Percentiles rank a stretch among this genome's conserved stretches.
Evolutionary conservation across 2,113 vertebrate genomes (phyloP).

Genomic region (Lutjanus erythropterus): DNA sequence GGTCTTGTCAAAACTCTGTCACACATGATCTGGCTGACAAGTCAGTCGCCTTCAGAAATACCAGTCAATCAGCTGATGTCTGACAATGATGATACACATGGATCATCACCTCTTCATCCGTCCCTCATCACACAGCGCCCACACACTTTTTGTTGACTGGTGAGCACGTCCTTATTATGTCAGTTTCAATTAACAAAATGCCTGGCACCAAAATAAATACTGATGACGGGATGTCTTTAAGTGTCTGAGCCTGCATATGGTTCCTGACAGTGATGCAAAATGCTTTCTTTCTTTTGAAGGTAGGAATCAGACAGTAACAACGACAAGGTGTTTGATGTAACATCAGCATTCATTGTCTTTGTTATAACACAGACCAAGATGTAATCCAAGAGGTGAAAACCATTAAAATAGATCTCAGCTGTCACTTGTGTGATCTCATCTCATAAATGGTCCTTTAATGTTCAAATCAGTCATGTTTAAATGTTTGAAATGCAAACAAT

Average conservation of each 20-base stretch:
- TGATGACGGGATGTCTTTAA: background rate
- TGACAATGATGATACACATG: background rate
- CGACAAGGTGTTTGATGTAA: background rate
- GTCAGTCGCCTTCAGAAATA: background rate
- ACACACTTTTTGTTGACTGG: background rate
- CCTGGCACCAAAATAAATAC: background rate
- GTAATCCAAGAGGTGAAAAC: background rate
- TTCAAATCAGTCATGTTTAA: background rate
- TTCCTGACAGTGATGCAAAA: background rate
- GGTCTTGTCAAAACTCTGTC: background rate
- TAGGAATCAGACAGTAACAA: background rate
- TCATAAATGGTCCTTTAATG: background rate
- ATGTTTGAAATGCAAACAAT: background rate
- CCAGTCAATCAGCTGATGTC: background rate
- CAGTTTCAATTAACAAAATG: background rate
- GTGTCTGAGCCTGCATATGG: background rate
- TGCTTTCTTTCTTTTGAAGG: background rate
- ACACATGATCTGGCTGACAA: background rate
- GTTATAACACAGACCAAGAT: background rate
- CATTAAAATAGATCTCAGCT: background rate
- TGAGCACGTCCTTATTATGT: constrained; percentile 1
- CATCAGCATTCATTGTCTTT: background rate
- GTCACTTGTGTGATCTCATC: background rate
- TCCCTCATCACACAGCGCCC: background rate
- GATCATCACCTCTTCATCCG: background rate